Conservation (phyloP, 2,113 vertebrate species). For the Gulo gulo region DNA sequence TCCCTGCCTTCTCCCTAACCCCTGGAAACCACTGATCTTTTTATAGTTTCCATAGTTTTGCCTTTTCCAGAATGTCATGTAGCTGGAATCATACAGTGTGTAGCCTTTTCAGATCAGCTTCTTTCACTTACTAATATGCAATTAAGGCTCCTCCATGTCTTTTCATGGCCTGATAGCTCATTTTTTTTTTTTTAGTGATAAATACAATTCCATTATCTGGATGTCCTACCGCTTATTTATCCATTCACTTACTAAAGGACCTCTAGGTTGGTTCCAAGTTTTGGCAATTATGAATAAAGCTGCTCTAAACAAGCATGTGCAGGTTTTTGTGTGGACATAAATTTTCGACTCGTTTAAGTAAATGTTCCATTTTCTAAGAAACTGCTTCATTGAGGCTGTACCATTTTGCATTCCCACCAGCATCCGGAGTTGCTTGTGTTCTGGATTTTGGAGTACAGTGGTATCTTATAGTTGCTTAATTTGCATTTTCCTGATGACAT, state of each 20-base stretch:
- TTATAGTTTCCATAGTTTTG: background rate
- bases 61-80: background rate
- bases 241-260: background rate
- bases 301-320: background rate
- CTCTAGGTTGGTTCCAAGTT: background rate
- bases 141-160: background rate
- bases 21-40: background rate
- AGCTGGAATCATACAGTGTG: background rate
- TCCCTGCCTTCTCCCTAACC: background rate
- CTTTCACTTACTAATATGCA: background rate
- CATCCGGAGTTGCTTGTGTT: background rate
- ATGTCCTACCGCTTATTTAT: background rate
- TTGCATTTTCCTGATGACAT: background rate
- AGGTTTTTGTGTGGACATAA: background rate
- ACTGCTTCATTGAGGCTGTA: background rate
- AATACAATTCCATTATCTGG: background rate
- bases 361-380: background rate
- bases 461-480: background rate
- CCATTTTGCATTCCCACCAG: background rate
- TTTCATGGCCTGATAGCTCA: background rate
- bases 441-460: background rate
- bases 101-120: background rate
- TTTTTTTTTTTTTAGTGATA: constrained; percentile 15
- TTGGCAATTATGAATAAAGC: background rate
- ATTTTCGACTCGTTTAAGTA: background rate